Percentiles rank a stretch among this genome's conserved stretches.
Evolutionary conservation across 2,113 vertebrate genomes (phyloP).

Genomic region (Oceanites oceanicus): DNA sequence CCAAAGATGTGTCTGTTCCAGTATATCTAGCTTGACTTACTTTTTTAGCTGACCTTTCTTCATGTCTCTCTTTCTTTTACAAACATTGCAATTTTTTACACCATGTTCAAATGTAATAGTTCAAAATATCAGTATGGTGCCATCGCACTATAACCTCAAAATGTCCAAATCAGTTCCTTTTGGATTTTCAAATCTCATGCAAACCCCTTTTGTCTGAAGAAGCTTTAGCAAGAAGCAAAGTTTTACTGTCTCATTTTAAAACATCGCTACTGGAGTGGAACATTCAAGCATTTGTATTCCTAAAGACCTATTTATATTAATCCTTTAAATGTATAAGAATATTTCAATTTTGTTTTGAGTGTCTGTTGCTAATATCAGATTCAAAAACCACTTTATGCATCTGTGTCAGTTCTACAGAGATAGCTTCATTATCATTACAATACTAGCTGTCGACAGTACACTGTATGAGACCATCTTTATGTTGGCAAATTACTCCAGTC

Average conservation of each 20-base stretch:
- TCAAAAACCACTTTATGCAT: constrained; percentile 57
- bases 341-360: constrained; percentile 60
- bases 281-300: not conserved
- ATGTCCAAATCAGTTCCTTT: not conserved
- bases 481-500: constrained; percentile 68
- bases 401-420: constrained; percentile 48
- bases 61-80: not conserved
- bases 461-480: constrained; percentile 66
- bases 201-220: not conserved
- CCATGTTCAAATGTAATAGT: not conserved
- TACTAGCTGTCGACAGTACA: constrained; percentile 60
- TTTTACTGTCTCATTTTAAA: not conserved
- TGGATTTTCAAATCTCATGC: not conserved
- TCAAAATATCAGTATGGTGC: not conserved
- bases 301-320: constrained; percentile 45
- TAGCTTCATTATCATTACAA: constrained; percentile 72
- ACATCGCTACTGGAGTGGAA: not conserved
- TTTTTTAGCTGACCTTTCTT: not conserved
- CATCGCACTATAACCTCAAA: not conserved
- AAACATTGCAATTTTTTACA: not conserved
- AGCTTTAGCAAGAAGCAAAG: not conserved
- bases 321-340: constrained; percentile 36
- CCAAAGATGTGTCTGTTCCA: not conserved
- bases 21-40: not conserved
- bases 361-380: constrained; percentile 65